These are phyloP conservation scores for Gavia stellata DNA, from an alignment of 2,113 vertebrate species.

Conservation along the genomic window DNA sequence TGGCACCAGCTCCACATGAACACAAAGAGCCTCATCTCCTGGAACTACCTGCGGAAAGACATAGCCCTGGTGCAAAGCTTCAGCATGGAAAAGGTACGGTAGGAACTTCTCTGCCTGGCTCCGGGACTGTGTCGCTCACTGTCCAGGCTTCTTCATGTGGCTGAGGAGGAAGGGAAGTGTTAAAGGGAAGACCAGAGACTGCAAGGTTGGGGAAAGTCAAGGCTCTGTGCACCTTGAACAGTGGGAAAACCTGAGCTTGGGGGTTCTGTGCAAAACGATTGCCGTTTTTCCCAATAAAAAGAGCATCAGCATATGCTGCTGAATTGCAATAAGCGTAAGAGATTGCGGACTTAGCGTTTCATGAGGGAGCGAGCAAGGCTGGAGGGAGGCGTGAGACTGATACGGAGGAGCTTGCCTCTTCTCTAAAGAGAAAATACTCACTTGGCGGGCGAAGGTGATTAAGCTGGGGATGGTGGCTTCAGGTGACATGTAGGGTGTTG, in stretches of 20 bases:
- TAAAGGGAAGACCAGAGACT: neutral
- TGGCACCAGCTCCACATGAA: conserved; percentile 97
- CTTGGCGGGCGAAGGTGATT: fast-evolving
- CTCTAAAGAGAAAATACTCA: neutral
- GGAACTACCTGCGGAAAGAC: conserved; percentile 93
- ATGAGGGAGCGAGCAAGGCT: neutral
- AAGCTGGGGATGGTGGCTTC: neutral
- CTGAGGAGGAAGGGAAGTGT: neutral
- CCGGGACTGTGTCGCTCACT: fast-evolving
- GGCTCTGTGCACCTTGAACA: neutral
- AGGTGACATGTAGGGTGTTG: neutral
- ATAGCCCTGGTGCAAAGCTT: conserved; percentile 83
- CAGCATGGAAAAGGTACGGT: conserved; percentile 84
- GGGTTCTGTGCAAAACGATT: neutral
- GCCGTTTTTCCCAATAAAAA: neutral
- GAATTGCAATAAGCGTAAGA: too few species aligned
- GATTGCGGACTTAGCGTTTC: neutral
- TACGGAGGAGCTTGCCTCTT: fast-evolving
- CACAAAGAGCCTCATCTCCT: conserved; percentile 95
- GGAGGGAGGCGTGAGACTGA: neutral
- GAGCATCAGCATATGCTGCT: neutral
- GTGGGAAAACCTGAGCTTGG: neutral
- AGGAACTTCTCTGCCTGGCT: neutral
- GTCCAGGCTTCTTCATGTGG: neutral
- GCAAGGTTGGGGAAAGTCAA: too few species aligned